Percentiles rank a stretch among this genome's conserved stretches.
Conservation (phyloP, 2,113 vertebrate genomes). For the Petroica traversi region DNA sequence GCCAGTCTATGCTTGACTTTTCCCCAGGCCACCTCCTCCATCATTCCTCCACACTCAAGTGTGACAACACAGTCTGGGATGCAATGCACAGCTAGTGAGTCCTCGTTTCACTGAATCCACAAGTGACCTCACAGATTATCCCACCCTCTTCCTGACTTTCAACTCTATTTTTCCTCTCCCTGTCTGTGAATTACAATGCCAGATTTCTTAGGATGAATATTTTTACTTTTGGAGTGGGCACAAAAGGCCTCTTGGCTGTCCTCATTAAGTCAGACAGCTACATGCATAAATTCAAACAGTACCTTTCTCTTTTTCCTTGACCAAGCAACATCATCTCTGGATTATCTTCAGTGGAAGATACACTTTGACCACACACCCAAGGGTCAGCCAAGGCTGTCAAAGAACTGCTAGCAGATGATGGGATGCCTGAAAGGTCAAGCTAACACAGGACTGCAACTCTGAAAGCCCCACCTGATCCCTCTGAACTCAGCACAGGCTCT, state of each 20-base stretch:
- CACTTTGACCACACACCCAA: not conserved
- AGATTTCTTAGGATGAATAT: not conserved
- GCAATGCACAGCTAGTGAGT: accelerated
- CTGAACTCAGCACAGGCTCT: not conserved
- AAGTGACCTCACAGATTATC: not conserved
- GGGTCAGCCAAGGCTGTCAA: not conserved
- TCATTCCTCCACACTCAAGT: not conserved
- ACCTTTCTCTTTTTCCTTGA: not conserved
- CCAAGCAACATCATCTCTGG: not conserved
- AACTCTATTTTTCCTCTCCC: not conserved
- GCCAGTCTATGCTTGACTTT: not conserved
- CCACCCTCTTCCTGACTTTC: not conserved
- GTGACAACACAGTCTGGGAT: not conserved
- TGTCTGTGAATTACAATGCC: not conserved
- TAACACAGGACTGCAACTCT: not conserved
- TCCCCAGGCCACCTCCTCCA: not conserved
- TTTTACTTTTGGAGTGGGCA: not conserved
- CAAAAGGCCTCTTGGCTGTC: not conserved
- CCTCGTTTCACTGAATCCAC: not conserved
- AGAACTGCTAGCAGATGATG: not conserved
- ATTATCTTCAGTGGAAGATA: not conserved
- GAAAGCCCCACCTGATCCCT: not conserved
- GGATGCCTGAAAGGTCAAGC: not conserved
- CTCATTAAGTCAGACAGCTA: not conserved
- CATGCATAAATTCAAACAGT: not conserved